phyloP scores from a whole-genome alignment of 2,888 invertebrate species.

The Ceramica pisi region DNA sequence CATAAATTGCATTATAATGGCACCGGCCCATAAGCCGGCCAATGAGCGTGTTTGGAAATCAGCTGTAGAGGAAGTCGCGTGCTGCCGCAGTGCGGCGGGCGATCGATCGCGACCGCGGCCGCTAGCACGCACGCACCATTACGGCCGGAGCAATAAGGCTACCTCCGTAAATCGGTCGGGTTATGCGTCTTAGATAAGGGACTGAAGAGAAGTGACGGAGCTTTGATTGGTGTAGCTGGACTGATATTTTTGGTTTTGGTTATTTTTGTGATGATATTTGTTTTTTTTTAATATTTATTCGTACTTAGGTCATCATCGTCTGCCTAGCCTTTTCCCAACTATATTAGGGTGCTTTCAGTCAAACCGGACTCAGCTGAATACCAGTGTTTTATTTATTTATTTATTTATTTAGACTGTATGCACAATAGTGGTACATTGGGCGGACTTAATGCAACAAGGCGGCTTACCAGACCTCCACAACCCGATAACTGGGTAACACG shows the following conservation, averaged over 20 bases:
- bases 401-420: no score
- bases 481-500: no score
- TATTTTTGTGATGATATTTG: not conserved
- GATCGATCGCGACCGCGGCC: conserved; percentile 78
- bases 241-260: no score
- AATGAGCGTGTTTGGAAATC: conserved; percentile 72
- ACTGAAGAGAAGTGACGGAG: conserved; percentile 35
- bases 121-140: conserved; percentile 76
- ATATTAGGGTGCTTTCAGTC: no score
- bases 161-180: conserved; percentile 69
- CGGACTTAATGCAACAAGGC: no score
- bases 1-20: conserved; percentile 66
- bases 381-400: no score
- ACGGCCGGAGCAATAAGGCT: conserved; percentile 51
- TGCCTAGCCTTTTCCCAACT: no score
- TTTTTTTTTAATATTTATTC: not conserved
- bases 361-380: no score
- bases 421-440: no score
- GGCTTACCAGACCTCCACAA: no score
- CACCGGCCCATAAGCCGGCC: conserved; percentile 59
- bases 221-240: conserved; percentile 21
- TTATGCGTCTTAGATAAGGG: conserved; percentile 62
- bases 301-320: no score
- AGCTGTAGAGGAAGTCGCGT: conserved; percentile 78
- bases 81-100: conserved; percentile 80